Evolutionary conservation across 2,113 vertebrate species (phyloP), one percentile per base, ranked within the genome.

Genomic region (Thunnus thynnus): DNA sequence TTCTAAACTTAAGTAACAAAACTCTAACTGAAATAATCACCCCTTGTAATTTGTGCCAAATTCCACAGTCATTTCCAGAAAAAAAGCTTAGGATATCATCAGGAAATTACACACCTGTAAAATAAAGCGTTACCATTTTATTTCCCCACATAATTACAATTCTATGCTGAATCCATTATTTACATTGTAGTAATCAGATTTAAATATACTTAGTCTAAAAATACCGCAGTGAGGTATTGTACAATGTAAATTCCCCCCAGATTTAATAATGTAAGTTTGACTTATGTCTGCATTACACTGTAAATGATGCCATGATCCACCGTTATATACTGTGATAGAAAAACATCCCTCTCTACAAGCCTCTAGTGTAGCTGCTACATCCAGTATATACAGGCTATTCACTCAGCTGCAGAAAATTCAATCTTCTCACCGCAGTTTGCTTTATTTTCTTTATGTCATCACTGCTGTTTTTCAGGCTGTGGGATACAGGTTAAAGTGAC

Each of bases 371-470:
- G 32, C 52, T 70, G 48, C 70, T 65, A 14, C 64, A 51, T 58
- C 14, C 25, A 44, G 18, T 54, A 76, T 18, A 66, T 50, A 20
- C 16, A 32, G 13, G 25, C 54, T 47, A 30, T 57, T 46, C 41
- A 58, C 48, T 80, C 82, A 55, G 77, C 73, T 71, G 71, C 36
- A 57, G 54, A 30, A 77, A 88, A 84, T 67, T 71, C 51, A 77
- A 79, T 85, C 78, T 83, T 25, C 55, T 65, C 2, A 30, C 58
- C 20, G 5, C 63, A 62, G 57, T 76, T 72, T 70, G 11, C 48
- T 88, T 88, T 80, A 80, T 90, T 84, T 82, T 62, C 70, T 67
- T 71, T 60, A 2, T 72, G 76, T 84, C 71, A 47, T 58, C n/a
- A 2, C 18, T 9, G 66, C 61, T 75, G 57, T 82, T 86, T 76